Evolutionary conservation across 2,797 vertebrate species (phyloP), one percentile per base, ranked within the genome.

Genomic region (Taenioides sp.): DNA sequence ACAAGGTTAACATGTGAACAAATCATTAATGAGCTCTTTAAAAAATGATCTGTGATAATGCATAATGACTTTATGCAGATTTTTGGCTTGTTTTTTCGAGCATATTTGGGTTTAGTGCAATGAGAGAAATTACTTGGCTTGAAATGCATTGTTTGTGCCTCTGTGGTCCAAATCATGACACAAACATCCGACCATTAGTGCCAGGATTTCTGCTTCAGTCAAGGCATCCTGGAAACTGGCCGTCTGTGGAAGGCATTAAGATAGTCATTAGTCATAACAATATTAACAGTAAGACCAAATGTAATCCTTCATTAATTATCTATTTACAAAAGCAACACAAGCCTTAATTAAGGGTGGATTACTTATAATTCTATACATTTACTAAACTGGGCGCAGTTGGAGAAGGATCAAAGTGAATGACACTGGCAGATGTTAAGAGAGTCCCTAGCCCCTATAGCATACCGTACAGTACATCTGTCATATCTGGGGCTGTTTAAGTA

Each of bases 81-180:
- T 54, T 54, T 57, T 12, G 54, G 7, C 52, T 55, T 23, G 43
- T 47, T 47, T 47, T 47, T 47, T 14, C 4, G 14, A 5, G 69
- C 23, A 27, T 16, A 47, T 65, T 28, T 64, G 22, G 20, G 20
- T 12, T 23, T 27, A 17, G 7, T 9, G 18, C 16, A n/a, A 25
- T 27, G 49, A 27, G 17, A 52, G 25, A 52, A 81, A 93, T 79
- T 73, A 95, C 94, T 94, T 94, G 80, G 93, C 94, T 89, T 95
- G 94, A 80, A 95, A 95, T 40, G 94, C 94, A 3, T 95, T 94
- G 88, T 95, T 95, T 66, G 94, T 95, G 71, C 94, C 94, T 60
- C 94, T 67, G 78, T 94, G 94, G 82, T 95, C 94, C 86, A 95
- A 72, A 74, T 94, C 94, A 31, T 95, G 94, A 68, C 94, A 95